Evolutionary conservation across 2,113 vertebrate species (phyloP), one percentile per base, ranked within the genome.

Genomic region (Willisornis vidua): DNA sequence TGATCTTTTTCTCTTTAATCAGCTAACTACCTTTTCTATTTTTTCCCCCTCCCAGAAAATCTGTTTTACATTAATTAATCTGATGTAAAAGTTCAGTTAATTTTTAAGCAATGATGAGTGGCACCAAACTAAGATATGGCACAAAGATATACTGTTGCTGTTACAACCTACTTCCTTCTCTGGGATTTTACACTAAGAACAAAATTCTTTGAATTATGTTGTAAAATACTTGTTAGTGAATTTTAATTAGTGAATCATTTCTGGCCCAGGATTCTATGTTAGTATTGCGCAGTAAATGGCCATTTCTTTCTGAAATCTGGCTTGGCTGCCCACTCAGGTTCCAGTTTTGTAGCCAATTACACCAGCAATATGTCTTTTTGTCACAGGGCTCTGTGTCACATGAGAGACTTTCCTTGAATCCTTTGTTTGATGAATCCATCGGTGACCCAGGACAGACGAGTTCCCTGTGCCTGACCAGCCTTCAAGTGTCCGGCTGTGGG

Each of bases 121-220:
- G 5, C 28, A 41, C 45, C 63, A 41, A 33, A 49, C 12, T 26
- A 39, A 39, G 39, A 39, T 39, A 39, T 39, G 39, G 39, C 39
- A 14, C 3, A n/a, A 39, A 48, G 72, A 67, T 55, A 22, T 11
- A 13, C 19, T 63, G 7, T 55, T 0, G 0, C 26, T 77, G 25
- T 48, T 54, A 51, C 19, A 70, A 25, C 3, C 5, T 14, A 2
- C 15, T 55, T 70, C 26, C 41, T 72, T 49, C 35, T 63, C 73
- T 61, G 41, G 13, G 28, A 20, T 80, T 94, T 84, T 54, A 54
- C 7, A 41, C 14, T 41, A 73, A 55, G n/a, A 67, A 74, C 6
- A 54, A 61, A 52, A 35, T 7, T n/a, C 6, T 75, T 43, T n/a
- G 14, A 72, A 55, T 55, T 55, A 14, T 2, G 3, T 31, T 79